Evolutionary conservation across 2,888 invertebrate species (phyloP).

Genomic region (Caenorhabditis doughertyi): DNA sequence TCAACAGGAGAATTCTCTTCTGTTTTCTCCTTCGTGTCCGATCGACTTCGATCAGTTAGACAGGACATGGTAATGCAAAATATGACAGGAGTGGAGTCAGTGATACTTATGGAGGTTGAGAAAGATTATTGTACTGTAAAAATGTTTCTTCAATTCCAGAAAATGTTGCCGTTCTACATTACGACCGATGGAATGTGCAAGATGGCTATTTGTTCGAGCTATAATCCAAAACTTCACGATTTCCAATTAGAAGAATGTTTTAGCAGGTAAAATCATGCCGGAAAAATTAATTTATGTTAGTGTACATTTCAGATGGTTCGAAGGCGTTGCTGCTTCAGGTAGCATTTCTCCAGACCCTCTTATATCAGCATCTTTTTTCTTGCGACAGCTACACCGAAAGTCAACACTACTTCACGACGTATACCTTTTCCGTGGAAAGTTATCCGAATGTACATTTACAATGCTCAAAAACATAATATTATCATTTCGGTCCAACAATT

Average conservation of each 20-base stretch:
- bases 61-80: constrained; percentile 72
- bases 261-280: constrained; percentile 47
- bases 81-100: constrained; percentile 33
- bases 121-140: background rate
- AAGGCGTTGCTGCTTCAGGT: constrained; percentile 3
- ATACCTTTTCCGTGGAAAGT: constrained; percentile 4
- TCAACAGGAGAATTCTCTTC: constrained; percentile 29
- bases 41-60: constrained; percentile 71
- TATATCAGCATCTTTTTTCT: constrained; percentile 40
- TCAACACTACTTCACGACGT: constrained; percentile 43
- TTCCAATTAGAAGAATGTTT: constrained; percentile 73
- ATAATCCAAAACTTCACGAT: constrained; percentile 69
- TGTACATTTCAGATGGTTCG: constrained; percentile 37
- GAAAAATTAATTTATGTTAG: background rate
- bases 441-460: constrained; percentile 6
- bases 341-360: background rate
- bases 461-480: constrained; percentile 16
- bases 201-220: constrained; percentile 44
- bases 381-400: constrained; percentile 36
- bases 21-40: constrained; percentile 69
- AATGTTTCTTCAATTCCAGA: constrained; percentile 36
- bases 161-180: constrained; percentile 71
- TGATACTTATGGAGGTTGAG: constrained; percentile 62
- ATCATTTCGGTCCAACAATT: constrained; percentile 53
- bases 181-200: constrained; percentile 63